Evolutionary conservation across 2,888 invertebrate genomes (phyloP), one percentile per base, ranked within the genome.

Genomic region (Nasonia oneida): DNA sequence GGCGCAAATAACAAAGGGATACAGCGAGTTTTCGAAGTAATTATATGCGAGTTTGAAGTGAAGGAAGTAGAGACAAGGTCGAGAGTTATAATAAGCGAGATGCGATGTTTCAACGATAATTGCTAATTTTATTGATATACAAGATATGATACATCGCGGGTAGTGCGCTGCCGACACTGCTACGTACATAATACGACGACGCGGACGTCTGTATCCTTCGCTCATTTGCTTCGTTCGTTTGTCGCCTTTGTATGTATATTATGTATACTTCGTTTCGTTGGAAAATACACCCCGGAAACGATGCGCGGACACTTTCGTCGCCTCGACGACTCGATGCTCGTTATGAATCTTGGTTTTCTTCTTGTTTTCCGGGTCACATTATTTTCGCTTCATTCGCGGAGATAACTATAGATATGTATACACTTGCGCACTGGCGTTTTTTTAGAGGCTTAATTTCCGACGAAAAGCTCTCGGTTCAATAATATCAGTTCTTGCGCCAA

Each of bases 71-170:
- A 18, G n/a, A n/a, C 29, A 29, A 23, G 57, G 23, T 47, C 10
- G 12, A n/a, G 8, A 61, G n/a, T n/a, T 6, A 37, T 29, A 18
- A 57, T 4, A 18, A 18, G 53, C 18, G 5, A 57, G 53, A 57
- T 4, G 53, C 3, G 50, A 6, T 50, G 15, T 76, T 50, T 85
- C 87, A 91, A 92, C 91, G 91, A 89, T 91, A 91, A 92, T 91
- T 89, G 90, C 89, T 90, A 89, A 87, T 90, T 90, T 91, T 90
- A 91, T 91, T 91, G 92, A 92, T 92, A 92, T 92, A 92, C 92
- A 92, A 92, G 91, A 92, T 92, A 91, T 42, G 10, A 42, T 92
- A 92, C 92, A 92, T 90, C 90, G 90, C 88, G 87, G 81, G 87
- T 89, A 89, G 88, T 29, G 29, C 89, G 87, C 75, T 79, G 78